These are phyloP conservation scores for Pygoscelis antarcticus DNA, from an alignment of 2,113 vertebrate species.

Conservation along the genomic window DNA sequence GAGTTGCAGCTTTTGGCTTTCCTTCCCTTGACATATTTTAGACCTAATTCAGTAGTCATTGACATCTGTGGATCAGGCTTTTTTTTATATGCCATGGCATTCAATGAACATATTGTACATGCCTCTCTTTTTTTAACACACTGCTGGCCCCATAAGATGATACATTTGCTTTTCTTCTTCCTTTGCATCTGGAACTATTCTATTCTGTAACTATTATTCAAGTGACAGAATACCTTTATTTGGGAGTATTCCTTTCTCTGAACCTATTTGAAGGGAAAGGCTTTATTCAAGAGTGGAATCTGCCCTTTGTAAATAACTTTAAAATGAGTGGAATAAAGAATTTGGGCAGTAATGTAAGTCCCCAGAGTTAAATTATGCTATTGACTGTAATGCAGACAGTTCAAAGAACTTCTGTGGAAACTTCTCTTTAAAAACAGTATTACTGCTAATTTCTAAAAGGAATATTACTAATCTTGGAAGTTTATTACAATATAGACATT, in stretches of 20 bases:
- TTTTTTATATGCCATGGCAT: background rate
- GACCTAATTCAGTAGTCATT: constrained; percentile 9
- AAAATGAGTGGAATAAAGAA: background rate
- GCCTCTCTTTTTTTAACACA: background rate
- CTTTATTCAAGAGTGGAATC: background rate
- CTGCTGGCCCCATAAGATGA: background rate
- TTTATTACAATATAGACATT: background rate
- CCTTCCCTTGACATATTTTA: constrained; percentile 3
- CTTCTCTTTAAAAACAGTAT: background rate
- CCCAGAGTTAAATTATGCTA: background rate
- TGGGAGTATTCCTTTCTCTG: background rate
- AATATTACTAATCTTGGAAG: background rate
- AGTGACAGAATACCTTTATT: background rate
- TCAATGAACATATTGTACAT: background rate
- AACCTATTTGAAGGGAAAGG: background rate
- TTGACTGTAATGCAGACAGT: background rate
- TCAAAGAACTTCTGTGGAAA: background rate
- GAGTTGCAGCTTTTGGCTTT: background rate
- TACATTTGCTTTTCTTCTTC: background rate
- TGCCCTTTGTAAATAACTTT: background rate
- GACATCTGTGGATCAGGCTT: background rate
- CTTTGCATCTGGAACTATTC: background rate
- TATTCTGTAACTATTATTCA: background rate
- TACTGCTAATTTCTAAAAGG: background rate
- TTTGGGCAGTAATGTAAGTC: background rate